A percentile compares a stretch with the other conserved stretches of the same genome.
phyloP scores from a whole-genome alignment of 2,888 invertebrate species.

The Stenodema calcarata region DNA sequence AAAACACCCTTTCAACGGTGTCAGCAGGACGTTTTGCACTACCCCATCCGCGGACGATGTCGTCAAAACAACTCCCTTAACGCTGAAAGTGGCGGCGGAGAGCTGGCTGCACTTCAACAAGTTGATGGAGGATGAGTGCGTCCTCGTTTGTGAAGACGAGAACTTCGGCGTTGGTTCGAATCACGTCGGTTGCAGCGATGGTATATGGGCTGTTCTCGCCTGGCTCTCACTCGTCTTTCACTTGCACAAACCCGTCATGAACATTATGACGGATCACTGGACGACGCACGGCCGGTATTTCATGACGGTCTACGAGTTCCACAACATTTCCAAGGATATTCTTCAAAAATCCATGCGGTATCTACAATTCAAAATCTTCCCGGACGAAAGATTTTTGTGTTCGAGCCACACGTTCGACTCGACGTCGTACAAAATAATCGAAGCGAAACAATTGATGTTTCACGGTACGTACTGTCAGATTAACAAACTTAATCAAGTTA shows the following conservation, averaged over 20 bases:
- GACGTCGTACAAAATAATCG: neutral
- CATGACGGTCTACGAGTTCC: slow-evolving; percentile 28
- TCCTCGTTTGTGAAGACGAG: neutral
- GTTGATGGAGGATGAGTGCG: neutral
- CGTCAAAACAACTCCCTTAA: neutral
- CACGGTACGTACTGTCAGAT: neutral
- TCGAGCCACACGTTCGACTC: neutral
- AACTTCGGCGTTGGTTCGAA: neutral
- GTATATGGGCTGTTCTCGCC: slow-evolving; percentile 14
- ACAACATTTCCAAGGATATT: neutral
- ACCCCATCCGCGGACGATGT: neutral
- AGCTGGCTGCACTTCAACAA: neutral
- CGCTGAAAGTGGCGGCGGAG: neutral
- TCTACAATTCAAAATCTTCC: neutral
- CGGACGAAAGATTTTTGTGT: neutral
- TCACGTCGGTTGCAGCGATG: neutral
- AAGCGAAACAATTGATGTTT: neutral
- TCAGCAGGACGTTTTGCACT: neutral
- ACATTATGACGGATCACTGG: slow-evolving; percentile 28
- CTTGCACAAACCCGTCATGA: slow-evolving; percentile 7
- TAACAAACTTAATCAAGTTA: too few relatives aligned
- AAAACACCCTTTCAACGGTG: neutral
- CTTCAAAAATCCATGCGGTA: neutral
- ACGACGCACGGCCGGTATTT: neutral
- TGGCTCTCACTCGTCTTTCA: slow-evolving; percentile 24